These are phyloP conservation scores for Rhinoraja longicauda DNA, from an alignment of 2,797 vertebrate genomes.

Conservation along the genomic window DNA sequence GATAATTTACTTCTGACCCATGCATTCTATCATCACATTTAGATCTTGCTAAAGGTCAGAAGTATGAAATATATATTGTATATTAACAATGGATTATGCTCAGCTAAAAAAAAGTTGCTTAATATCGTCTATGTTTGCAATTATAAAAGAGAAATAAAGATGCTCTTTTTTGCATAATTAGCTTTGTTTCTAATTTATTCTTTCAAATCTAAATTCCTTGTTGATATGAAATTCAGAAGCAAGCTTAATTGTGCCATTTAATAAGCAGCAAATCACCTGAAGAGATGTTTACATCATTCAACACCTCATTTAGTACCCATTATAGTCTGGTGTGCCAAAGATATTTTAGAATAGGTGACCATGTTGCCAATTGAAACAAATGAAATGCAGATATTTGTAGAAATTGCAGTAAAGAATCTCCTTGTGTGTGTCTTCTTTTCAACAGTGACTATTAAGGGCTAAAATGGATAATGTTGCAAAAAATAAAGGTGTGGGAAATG, in stretches of 20 bases:
- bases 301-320: not conserved
- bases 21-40: not conserved
- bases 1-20: not conserved
- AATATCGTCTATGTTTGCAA: not conserved
- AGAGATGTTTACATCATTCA: not conserved
- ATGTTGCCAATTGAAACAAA: constrained; percentile 59
- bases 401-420: not conserved
- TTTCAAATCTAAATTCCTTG: constrained; percentile 11
- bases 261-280: constrained; percentile 26
- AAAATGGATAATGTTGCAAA: no score
- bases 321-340: constrained; percentile 1
- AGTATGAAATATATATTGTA: not conserved
- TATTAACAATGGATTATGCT: not conserved
- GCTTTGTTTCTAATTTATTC: constrained; percentile 7
- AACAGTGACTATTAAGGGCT: not conserved
- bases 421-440: not conserved
- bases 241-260: constrained; percentile 16
- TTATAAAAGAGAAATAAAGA: constrained; percentile 18
- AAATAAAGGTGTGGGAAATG: no score
- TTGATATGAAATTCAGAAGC: not conserved
- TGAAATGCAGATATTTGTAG: constrained; percentile 51
- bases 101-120: not conserved
- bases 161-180: constrained; percentile 22
- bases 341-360: constrained; percentile 63
- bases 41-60: constrained; percentile 1